These are phyloP conservation scores for Ciconia maguari DNA, from an alignment of 2,113 vertebrate genomes.

Conservation along the genomic window DNA sequence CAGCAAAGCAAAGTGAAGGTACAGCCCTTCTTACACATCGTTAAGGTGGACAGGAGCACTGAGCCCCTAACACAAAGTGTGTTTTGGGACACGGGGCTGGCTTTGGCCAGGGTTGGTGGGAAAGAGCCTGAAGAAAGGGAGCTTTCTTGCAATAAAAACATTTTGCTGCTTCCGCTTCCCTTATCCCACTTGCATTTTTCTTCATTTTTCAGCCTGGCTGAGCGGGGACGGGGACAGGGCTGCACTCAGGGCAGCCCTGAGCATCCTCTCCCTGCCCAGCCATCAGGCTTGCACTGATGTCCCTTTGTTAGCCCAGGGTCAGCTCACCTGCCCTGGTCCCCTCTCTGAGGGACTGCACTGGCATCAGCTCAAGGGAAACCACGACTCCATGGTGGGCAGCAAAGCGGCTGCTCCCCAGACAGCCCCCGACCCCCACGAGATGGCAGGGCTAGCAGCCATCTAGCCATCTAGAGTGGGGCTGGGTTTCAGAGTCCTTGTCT, in stretches of 20 bases:
- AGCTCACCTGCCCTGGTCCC: no score
- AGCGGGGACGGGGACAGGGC: neutral
- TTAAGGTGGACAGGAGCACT: neutral
- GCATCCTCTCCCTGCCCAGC: neutral
- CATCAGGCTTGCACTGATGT: neutral
- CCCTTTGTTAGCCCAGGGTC: neutral
- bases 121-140: neutral
- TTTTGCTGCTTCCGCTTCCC: neutral
- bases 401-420: neutral
- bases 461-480: neutral
- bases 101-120: neutral
- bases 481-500: neutral
- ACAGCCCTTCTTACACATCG: neutral
- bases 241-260: neutral
- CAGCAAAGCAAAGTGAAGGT: neutral
- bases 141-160: neutral
- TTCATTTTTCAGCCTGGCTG: neutral
- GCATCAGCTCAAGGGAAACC: neutral
- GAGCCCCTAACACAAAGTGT: neutral
- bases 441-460: neutral
- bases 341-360: neutral
- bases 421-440: rapidly evolving
- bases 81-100: neutral
- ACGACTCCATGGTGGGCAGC: neutral
- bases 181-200: neutral